Conservation (phyloP, 2,113 vertebrate genomes). For the Hystrix cristata region DNA sequence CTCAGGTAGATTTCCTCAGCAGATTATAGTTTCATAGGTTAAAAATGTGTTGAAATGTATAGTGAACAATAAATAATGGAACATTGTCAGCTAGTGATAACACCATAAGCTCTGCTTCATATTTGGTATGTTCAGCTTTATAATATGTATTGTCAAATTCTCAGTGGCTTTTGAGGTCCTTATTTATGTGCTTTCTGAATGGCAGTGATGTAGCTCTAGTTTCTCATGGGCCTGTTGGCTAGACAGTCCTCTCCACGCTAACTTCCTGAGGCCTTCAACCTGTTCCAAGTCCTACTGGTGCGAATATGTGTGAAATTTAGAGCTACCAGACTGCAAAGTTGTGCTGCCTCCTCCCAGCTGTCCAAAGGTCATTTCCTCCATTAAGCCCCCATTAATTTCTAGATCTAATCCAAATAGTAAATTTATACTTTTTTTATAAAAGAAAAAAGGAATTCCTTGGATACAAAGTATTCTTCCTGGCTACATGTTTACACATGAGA, state of each 20-base stretch:
- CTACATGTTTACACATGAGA: not conserved
- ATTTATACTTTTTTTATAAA: conserved; percentile 40
- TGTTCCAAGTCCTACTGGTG: conserved; percentile 76
- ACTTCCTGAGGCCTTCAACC: conserved; percentile 81
- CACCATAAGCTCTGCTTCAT: conserved; percentile 65
- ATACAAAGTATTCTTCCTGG: not conserved
- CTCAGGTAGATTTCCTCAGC: conserved; percentile 68
- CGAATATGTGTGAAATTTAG: conserved; percentile 78
- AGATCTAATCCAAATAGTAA: conserved; percentile 56
- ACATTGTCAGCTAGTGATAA: conserved; percentile 57
- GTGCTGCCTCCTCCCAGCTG: conserved; percentile 74
- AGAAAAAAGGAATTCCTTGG: not conserved
- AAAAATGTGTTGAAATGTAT: conserved; percentile 73
- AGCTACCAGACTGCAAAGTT: conserved; percentile 80
- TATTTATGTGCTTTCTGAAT: conserved; percentile 75
- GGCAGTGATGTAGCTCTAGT: conserved; percentile 66
- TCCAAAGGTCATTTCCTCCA: conserved; percentile 76
- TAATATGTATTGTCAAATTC: conserved; percentile 76
- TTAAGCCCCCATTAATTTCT: conserved; percentile 77
- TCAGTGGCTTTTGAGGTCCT: conserved; percentile 64
- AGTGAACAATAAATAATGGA: conserved; percentile 64
- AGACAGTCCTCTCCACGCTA: conserved; percentile 67
- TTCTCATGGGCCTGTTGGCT: conserved; percentile 77
- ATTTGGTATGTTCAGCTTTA: conserved; percentile 59
- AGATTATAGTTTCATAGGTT: not conserved